These are phyloP conservation scores for Achlya flavicornis DNA, from an alignment of 2,888 invertebrate genomes.

Conservation along the genomic window DNA sequence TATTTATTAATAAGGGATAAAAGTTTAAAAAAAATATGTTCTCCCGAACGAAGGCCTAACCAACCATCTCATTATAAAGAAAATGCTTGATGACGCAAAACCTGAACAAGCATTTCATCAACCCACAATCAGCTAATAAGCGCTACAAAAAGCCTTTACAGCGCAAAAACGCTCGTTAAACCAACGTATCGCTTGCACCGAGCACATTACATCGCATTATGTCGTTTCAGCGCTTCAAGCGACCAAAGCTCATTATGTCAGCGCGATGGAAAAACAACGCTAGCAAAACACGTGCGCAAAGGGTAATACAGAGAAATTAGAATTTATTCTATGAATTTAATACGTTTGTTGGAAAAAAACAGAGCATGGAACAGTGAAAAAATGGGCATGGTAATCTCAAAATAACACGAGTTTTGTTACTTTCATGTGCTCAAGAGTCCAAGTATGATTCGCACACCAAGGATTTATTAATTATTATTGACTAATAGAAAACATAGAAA, in stretches of 20 bases:
- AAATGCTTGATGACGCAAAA: not conserved
- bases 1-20: no score
- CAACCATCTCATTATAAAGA: not conserved
- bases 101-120: not conserved
- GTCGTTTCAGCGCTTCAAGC: slow-evolving; percentile 16
- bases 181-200: not conserved
- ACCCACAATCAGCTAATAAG: slow-evolving; percentile 4
- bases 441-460: no score
- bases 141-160: slow-evolving; percentile 2
- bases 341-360: not conserved
- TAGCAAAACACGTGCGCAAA: slow-evolving; percentile 12
- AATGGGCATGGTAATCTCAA: no score
- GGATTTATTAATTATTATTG: no score
- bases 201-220: slow-evolving; percentile 16
- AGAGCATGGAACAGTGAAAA: no score
- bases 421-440: no score
- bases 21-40: no score
- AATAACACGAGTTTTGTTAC: no score
- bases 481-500: no score
- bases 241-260: slow-evolving; percentile 24
- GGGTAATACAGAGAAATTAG: not conserved
- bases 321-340: no score
- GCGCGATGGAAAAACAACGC: slow-evolving; percentile 15
- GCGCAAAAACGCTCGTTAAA: slow-evolving; percentile 2
- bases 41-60: no score